Percentiles rank a stretch among this genome's conserved stretches.
phyloP scores from a whole-genome alignment of 2,888 invertebrate species.

The Leucoptera coffeella region DNA sequence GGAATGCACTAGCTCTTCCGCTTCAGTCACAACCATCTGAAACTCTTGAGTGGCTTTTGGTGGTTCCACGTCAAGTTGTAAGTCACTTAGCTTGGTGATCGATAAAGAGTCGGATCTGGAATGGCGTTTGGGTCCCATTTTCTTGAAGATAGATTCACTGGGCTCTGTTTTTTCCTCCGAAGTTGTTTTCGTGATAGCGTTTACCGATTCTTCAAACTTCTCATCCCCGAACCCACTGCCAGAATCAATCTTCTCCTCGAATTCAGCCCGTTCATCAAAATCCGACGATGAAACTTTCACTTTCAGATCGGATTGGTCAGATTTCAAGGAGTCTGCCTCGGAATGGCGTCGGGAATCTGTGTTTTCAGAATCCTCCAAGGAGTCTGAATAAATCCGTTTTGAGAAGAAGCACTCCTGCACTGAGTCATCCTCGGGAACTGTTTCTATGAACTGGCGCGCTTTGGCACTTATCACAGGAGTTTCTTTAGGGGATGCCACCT shows the following conservation, averaged over 20 bases:
- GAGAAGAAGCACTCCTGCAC: conserved; percentile 51
- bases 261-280: conserved; percentile 44
- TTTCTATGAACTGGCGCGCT: conserved; percentile 47
- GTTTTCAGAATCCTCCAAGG: conserved; percentile 45
- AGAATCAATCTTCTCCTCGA: conserved; percentile 38
- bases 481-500: conserved; percentile 34
- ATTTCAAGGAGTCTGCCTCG: conserved; percentile 45
- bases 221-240: conserved; percentile 48
- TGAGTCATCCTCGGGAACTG: conserved; percentile 49
- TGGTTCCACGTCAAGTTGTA: conserved; percentile 20
- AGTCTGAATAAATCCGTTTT: conserved; percentile 46
- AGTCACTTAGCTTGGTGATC: conserved; percentile 33
- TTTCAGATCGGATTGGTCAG: conserved; percentile 43
- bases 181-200: conserved; percentile 6
- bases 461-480: conserved; percentile 47
- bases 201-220: conserved; percentile 40
- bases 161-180: conserved; percentile 17
- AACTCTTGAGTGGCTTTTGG: conserved; percentile 24
- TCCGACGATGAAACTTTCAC: conserved; percentile 44
- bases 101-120: conserved; percentile 42
- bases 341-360: conserved; percentile 44
- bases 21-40: conserved; percentile 43
- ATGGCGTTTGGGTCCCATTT: conserved; percentile 39
- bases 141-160: conserved; percentile 29
- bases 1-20: conserved; percentile 35